Base-by-base conservation (phyloP, 1,140 invertebrate genomes). In the Atta colombica region DNA sequence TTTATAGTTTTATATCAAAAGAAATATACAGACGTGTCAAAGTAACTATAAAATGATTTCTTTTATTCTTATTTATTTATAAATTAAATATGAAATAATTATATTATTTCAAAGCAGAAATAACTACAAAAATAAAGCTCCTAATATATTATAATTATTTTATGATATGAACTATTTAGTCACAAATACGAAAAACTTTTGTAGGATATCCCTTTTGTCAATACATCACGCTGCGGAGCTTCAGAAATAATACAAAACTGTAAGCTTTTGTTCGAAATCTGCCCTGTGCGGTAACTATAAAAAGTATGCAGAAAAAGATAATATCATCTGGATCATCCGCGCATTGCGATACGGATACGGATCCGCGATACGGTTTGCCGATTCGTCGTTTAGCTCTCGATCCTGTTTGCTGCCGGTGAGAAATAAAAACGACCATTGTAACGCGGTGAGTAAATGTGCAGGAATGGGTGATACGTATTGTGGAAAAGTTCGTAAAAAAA, bases 321-420 rank as follows among this genome's bases (percentile, higher is more conserved):
- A 84, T 72, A 53, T 55, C 51, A 51, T 51, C n/a, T 49, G 49
- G 14, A 49, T 18, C 18, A 25, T 35, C 25, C 60, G 53, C n/a
- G 61, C n/a, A 28, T 49, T 14, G 21, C 74, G 28, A 58, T 53
- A 31, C 31, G 66, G 21, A 39, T 21, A 21, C 10, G 10, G n/a
- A 53, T 63, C 51, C 63, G 77, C 85, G 88, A 61, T 60, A 69
- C 60, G 84, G 71, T 88, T 90, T 85, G 69, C 61, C 89, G 89
- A 90, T 88, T 81, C 63, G 65, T 72, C 80, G 80, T 88, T 90
- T 85, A 90, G 84, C 77, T 65, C 7, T 28, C 77, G 66, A 84
- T 65, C 77, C 75, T 91, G 88, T 87, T 84, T 65, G 35, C 58
- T 39, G n/a, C 21, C 18, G 77, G 28, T 25, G 65, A 72, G 74